These are phyloP conservation scores for Hiodon alosoides DNA, from an alignment of 2,113 vertebrate species.

Conservation along the genomic window DNA sequence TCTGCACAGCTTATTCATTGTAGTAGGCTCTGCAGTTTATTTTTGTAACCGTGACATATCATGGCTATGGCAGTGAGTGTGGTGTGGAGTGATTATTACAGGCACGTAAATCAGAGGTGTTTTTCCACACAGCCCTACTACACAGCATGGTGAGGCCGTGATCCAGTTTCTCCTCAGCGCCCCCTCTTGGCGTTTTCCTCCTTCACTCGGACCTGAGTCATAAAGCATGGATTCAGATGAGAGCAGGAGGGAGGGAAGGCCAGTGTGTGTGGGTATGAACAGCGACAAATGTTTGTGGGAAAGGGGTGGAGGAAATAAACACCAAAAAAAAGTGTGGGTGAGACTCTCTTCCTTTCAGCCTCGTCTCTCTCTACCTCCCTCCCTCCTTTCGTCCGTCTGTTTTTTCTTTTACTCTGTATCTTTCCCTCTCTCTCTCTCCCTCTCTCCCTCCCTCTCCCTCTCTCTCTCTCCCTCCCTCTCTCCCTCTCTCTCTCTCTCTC, in stretches of 20 bases:
- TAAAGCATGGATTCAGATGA: conserved; percentile 4
- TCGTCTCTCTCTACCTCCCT: conserved; percentile 9
- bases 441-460: conserved; percentile 5
- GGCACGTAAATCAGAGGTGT: too few relatives aligned
- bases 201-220: conserved; percentile 13
- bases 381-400: conserved; percentile 26
- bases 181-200: too few relatives aligned
- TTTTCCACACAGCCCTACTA: too few relatives aligned
- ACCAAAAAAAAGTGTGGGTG: conserved; percentile 29
- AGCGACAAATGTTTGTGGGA: conserved; percentile 17
- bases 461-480: not conserved
- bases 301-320: conserved; percentile 27
- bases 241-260: not conserved
- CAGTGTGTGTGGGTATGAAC: conserved; percentile 13
- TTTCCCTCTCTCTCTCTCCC: conserved; percentile 5
- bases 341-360: conserved; percentile 28
- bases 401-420: conserved; percentile 28
- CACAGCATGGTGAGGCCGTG: not conserved
- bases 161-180: not conserved
- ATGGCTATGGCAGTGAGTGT: too few relatives aligned
- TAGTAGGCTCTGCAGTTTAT: too few relatives aligned
- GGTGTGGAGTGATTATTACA: too few relatives aligned
- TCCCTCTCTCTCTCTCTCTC: not conserved
- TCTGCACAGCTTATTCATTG: too few relatives aligned
- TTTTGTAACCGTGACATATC: too few relatives aligned